These are phyloP conservation scores for Calameuta filiformis DNA, from an alignment of 2,888 invertebrate species.

Conservation along the genomic window DNA sequence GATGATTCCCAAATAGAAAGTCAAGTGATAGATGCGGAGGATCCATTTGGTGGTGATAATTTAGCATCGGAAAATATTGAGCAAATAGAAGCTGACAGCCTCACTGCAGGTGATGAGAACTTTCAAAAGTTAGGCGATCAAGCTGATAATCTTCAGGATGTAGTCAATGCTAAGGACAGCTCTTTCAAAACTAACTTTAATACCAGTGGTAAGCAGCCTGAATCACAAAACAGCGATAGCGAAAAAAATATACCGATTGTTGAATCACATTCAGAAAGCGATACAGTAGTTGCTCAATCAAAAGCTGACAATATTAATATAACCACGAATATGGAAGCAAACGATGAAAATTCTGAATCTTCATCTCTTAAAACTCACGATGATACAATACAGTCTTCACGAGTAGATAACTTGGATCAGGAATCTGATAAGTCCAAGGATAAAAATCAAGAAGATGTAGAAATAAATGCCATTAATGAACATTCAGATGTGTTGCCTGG, in stretches of 20 bases:
- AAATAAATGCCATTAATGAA: constrained; percentile 42
- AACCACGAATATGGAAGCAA: not conserved
- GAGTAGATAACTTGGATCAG: constrained; percentile 8
- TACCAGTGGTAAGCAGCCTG: not conserved
- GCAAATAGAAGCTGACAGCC: constrained; percentile 46
- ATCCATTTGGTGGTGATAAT: constrained; percentile 60
- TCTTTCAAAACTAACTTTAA: constrained; percentile 15
- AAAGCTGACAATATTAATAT: not conserved
- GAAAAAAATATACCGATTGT: not conserved
- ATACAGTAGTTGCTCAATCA: not conserved
- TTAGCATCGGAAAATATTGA: constrained; percentile 48
- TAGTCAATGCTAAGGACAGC: constrained; percentile 42
- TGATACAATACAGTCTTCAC: not conserved
- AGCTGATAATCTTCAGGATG: constrained; percentile 59
- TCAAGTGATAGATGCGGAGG: constrained; percentile 58
- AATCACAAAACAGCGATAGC: not conserved
- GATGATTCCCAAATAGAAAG: constrained; percentile 56
- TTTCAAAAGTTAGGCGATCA: constrained; percentile 70
- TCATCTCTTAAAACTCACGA: not conserved
- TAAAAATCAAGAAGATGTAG: constrained; percentile 21
- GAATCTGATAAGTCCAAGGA: constrained; percentile 11
- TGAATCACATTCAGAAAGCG: not conserved
- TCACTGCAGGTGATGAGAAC: constrained; percentile 63
- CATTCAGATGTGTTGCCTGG: constrained; percentile 52
- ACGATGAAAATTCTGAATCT: not conserved